Evolutionary conservation across 2,888 invertebrate genomes (phyloP).

Genomic region (Chrysotoxum bicinctum): DNA sequence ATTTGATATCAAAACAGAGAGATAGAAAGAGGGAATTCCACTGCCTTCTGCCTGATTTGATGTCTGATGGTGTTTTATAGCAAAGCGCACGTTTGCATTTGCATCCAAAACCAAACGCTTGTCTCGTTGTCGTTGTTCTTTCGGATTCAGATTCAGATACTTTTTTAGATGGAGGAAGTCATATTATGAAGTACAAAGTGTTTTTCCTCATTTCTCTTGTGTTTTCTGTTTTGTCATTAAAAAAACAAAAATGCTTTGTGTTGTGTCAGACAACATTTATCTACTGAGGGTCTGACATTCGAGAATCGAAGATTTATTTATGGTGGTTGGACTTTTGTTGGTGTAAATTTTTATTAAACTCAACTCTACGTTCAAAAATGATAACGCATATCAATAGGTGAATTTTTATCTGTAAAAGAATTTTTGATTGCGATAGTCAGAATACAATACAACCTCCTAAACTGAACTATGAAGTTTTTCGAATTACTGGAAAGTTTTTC

Average conservation of each 20-base stretch:
- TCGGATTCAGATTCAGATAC: not conserved
- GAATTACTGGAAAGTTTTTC: too few relatives aligned
- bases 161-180: slow-evolving; percentile 8
- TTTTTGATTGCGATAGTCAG: too few relatives aligned
- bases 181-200: not conserved
- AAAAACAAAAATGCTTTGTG: not conserved
- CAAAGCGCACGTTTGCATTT: not conserved
- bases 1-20: slow-evolving; percentile 67
- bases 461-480: too few relatives aligned
- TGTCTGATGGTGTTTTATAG: not conserved
- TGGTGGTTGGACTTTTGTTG: not conserved
- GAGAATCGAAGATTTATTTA: not conserved
- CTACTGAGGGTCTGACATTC: not conserved
- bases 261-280: not conserved
- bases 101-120: not conserved
- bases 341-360: too few relatives aligned
- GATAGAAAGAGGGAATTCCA: slow-evolving; percentile 56
- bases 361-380: too few relatives aligned
- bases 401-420: too few relatives aligned
- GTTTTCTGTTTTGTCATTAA: not conserved
- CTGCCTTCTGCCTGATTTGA: not conserved
- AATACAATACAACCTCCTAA: too few relatives aligned
- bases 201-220: slow-evolving; percentile 5
- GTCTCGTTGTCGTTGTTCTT: not conserved
- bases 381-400: too few relatives aligned